phyloP scores from a whole-genome alignment of 53 echinoderm and acorn worm genomes.

The Apostichopus leukothele region DNA sequence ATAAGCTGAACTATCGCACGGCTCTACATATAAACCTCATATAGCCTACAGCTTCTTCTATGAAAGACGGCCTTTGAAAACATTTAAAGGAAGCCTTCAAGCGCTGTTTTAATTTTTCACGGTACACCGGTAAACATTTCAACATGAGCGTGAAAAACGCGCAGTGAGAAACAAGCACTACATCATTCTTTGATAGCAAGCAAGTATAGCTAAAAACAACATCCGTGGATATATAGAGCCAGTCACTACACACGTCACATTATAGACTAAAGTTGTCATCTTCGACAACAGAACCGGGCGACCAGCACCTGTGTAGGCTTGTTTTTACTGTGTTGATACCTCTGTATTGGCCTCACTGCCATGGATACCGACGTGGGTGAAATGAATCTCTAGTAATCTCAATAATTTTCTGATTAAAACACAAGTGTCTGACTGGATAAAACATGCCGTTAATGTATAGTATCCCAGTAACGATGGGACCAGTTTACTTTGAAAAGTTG shows the following conservation, averaged over 20 bases:
- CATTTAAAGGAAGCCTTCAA: background rate
- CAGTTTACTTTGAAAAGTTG: too few relatives aligned
- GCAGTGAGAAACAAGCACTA: background rate
- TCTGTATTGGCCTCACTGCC: background rate
- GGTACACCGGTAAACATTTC: background rate
- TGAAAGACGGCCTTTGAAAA: too few relatives aligned
- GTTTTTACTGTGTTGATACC: background rate
- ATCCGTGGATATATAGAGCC: background rate
- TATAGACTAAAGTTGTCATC: background rate
- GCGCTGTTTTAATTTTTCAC: background rate
- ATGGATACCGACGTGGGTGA: background rate
- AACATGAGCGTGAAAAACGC: background rate
- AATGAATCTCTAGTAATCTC: background rate
- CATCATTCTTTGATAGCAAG: background rate
- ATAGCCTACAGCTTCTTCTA: too few relatives aligned
- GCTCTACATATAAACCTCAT: background rate
- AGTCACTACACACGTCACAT: conserved; percentile 1
- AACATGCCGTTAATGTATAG: background rate
- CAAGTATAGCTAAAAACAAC: background rate
- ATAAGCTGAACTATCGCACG: background rate
- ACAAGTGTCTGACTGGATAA: background rate
- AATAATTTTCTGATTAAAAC: background rate
- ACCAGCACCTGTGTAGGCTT: background rate
- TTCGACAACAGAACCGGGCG: background rate
- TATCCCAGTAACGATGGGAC: too few relatives aligned